phyloP scores from a whole-genome alignment of 2,113 vertebrate genomes.

The Pelusios castaneus region DNA sequence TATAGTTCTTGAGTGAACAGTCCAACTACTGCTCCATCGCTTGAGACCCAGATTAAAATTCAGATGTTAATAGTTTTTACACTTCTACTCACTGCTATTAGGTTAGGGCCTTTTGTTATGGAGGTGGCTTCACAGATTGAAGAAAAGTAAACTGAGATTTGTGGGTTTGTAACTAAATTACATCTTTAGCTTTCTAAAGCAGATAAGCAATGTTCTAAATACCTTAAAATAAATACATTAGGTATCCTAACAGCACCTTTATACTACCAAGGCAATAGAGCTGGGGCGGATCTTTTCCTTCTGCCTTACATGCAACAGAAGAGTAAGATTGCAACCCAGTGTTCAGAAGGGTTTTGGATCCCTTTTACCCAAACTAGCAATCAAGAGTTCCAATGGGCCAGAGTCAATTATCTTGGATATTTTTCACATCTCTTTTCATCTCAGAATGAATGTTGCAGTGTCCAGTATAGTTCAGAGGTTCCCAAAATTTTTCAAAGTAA shows the following conservation, averaged over 20 bases:
- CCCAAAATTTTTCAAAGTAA: neutral
- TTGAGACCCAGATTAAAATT: neutral
- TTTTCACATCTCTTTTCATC: neutral
- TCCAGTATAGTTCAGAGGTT: neutral
- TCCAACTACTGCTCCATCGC: neutral
- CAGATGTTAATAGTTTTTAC: neutral
- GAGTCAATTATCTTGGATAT: neutral
- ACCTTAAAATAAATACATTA: constrained; percentile 51
- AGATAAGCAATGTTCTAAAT: constrained; percentile 26
- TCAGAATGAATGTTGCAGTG: neutral
- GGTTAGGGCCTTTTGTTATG: neutral
- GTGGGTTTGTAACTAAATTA: constrained; percentile 40
- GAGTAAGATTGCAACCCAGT: constrained; percentile 25
- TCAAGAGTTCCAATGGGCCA: neutral
- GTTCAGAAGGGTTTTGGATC: constrained; percentile 20
- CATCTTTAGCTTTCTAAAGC: constrained; percentile 47
- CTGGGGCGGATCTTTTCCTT: constrained; percentile 34
- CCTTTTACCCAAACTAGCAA: neutral
- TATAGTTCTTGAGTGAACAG: neutral
- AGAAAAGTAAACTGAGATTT: neutral
- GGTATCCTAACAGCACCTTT: constrained; percentile 27
- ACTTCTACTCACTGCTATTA: neutral
- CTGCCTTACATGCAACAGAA: neutral
- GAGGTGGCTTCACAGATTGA: constrained; percentile 1
- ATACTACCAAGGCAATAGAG: constrained; percentile 3